Percentiles rank a stretch among this genome's conserved stretches.
Evolutionary conservation across 2,888 invertebrate species (phyloP).

Genomic region (Amphipyra berbera): DNA sequence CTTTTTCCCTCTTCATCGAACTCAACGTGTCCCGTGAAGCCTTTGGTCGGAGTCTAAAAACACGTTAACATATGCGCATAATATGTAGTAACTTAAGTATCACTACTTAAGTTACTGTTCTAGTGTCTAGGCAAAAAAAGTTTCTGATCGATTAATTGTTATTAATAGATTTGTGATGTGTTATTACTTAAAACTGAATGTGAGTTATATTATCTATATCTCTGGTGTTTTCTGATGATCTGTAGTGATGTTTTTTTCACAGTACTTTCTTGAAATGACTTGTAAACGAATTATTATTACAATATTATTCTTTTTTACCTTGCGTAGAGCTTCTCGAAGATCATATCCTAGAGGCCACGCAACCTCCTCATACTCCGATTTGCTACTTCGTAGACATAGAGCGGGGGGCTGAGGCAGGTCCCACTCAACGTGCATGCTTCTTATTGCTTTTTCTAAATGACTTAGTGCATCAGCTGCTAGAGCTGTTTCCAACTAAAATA

Average conservation of each 20-base stretch:
- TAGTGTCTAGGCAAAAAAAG: no score
- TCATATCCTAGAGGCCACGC: conserved; percentile 75
- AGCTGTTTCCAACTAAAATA: conserved; percentile 78
- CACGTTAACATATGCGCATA: neutral
- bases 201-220: no score
- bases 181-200: no score
- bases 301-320: conserved; percentile 56
- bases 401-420: conserved; percentile 88
- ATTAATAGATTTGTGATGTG: no score
- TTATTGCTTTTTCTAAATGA: conserved; percentile 79
- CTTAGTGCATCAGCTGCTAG: conserved; percentile 80
- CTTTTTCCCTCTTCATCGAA: conserved; percentile 92
- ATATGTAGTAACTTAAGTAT: no score
- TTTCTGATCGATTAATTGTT: no score
- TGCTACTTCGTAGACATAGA: conserved; percentile 91
- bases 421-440: conserved; percentile 61
- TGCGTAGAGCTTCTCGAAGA: conserved; percentile 68
- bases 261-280: no score
- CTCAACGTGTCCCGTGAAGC: conserved; percentile 91
- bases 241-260: no score
- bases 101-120: no score
- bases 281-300: neutral
- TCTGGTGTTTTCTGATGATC: no score
- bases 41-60: conserved; percentile 85
- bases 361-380: conserved; percentile 77